Base-by-base conservation (phyloP, 2,797 vertebrate species). In the Sylvia borin region DNA sequence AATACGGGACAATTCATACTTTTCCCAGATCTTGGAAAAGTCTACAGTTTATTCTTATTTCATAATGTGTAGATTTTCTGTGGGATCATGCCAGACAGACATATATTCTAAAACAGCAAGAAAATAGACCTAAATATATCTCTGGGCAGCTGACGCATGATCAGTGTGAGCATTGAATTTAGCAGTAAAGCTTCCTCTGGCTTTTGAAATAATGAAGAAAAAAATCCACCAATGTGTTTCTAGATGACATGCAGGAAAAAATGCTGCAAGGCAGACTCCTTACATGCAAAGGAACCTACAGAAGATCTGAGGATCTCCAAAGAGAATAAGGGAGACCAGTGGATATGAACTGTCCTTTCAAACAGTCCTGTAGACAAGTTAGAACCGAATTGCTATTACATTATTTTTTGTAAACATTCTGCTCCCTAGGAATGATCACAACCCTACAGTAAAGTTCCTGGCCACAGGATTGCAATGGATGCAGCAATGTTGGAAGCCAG, bases 341-440 rank as follows among this genome's bases (percentile, higher is more conserved):
- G 18, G 7, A 21, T 87, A 43, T 17, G 18, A 67, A 42, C 34
- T 92, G 13, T 53, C 24, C 27, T 89, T 94, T 93, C 65, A 85
- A 57, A 26, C 10, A 65, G 42, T 66, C 55, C 45, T 43, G 27
- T 58, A 58, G 90, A 65, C 32, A 80, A 77, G 57, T 74, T 93
- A 76, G 22, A 88, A 85, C 5, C 7, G 8, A 85, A 88, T 72
- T 75, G 51, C 73, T 77, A 10, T 20, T 77, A 53, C 38, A 13
- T 54, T 95, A 90, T 90, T 91, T 93, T 93, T 84, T 54, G 75
- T 87, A 64, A 81, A 65, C 89, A 57, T 85, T 94, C 72, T 87
- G 51, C 61, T 94, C 53, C 54, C 10, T 61, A 45, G 61, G 53
- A 89, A 40, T 51, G 43, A 65, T 77, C 75, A 40, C 47, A 87